Evolutionary conservation across 2,113 vertebrate species (phyloP).

Genomic region (Baryphthengus martii): DNA sequence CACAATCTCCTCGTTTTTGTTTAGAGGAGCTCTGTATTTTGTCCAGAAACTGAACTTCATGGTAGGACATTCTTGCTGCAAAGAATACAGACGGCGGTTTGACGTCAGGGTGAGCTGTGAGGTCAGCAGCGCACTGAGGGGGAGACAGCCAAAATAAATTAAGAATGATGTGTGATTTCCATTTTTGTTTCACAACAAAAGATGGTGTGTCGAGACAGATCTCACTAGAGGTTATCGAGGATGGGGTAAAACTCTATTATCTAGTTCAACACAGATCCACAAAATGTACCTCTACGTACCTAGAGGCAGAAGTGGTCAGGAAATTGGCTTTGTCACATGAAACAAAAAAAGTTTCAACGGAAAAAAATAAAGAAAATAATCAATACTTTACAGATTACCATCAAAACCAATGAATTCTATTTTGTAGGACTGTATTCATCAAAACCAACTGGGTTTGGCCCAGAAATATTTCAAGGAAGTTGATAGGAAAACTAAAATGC

Average conservation of each 20-base stretch:
- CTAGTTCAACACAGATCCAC: background rate
- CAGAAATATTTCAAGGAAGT: background rate
- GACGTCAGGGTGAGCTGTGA: background rate
- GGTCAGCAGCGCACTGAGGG: background rate
- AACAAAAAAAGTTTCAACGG: background rate
- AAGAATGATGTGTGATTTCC: background rate
- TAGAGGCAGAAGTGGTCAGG: background rate
- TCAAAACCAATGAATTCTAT: background rate
- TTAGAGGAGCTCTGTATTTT: background rate
- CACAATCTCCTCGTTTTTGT: background rate
- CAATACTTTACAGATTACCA: background rate
- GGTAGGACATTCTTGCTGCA: background rate
- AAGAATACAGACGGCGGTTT: background rate
- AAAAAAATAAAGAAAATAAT: background rate
- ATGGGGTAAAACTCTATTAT: background rate
- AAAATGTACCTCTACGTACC: background rate
- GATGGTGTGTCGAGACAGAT: background rate
- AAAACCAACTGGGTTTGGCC: background rate
- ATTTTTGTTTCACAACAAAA: background rate
- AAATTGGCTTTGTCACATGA: background rate
- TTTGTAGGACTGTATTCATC: background rate
- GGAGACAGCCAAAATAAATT: background rate
- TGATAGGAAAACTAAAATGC: background rate
- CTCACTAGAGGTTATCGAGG: background rate
- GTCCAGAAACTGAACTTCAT: background rate